Evolutionary conservation across 2,797 vertebrate genomes (phyloP).

Genomic region (Peromyscus aztecus): DNA sequence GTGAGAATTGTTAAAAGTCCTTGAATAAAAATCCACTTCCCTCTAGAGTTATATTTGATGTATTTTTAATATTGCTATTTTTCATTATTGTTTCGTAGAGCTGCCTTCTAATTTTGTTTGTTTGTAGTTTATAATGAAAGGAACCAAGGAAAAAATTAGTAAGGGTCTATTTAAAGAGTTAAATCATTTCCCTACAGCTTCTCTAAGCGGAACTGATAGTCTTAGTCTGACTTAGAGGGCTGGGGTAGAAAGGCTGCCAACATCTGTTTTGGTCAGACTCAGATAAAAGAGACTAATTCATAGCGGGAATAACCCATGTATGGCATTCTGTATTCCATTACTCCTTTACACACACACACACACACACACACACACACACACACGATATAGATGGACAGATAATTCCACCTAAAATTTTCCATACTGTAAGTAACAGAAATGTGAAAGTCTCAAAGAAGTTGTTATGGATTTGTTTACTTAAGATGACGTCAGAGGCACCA

Average conservation of each 20-base stretch:
- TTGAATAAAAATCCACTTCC: slow-evolving; percentile 74
- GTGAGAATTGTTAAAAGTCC: slow-evolving; percentile 43
- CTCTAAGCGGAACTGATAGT: slow-evolving; percentile 89
- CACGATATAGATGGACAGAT: slow-evolving; percentile 68
- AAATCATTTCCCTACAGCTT: slow-evolving; percentile 85
- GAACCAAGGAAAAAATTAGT: slow-evolving; percentile 55
- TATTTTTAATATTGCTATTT: slow-evolving; percentile 79
- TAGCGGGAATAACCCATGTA: slow-evolving; percentile 87
- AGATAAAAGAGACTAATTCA: slow-evolving; percentile 90
- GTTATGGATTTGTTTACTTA: slow-evolving; percentile 30
- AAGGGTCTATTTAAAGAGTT: slow-evolving; percentile 85
- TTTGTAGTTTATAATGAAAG: slow-evolving; percentile 77
- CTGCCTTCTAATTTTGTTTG: slow-evolving; percentile 73
- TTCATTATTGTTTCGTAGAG: slow-evolving; percentile 59
- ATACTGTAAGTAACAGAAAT: slow-evolving; percentile 49
- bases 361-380: neutral
- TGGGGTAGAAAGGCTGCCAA: slow-evolving; percentile 89
- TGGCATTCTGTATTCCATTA: slow-evolving; percentile 86
- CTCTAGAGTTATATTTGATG: slow-evolving; percentile 51
- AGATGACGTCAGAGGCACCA: neutral
- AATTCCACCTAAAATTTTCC: slow-evolving; percentile 71
- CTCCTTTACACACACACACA: slow-evolving; percentile 54
- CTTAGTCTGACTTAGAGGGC: slow-evolving; percentile 89
- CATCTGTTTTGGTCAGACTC: slow-evolving; percentile 90
- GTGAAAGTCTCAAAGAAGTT: slow-evolving; percentile 19